Evolutionary conservation across 2,797 vertebrate species (phyloP), one percentile per base, ranked within the genome.

Genomic region (Lepilemur ruficaudatus): DNA sequence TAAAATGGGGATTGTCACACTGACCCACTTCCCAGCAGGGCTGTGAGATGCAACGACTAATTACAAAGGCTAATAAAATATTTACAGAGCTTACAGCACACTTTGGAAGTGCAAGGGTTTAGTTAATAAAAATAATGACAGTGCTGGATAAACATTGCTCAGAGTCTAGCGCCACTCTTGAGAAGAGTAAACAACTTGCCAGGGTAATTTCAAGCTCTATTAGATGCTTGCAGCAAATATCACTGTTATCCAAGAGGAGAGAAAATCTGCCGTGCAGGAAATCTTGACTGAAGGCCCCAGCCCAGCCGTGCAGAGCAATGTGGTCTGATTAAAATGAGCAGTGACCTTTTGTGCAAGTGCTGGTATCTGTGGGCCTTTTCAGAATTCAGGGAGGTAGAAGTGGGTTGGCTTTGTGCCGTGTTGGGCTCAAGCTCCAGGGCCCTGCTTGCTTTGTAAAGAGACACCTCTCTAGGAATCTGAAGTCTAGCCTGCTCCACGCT

Each of bases 31-130:
- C 95, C 91, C 96, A 82, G 80, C 50, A 59, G 86, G 48, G 28
- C 87, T 15, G 82, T 46, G 86, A 79, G 93, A 88, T 23, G 73
- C 59, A 83, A 63, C 8, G 12, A 88, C 97, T 97, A 97, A 97
- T 98, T 96, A 96, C 86, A 55, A 91, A 95, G 95, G 93, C 96
- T 97, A 90, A 97, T 97, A 96, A 96, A 98, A 97, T 96, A 98
- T 97, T 98, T 95, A 96, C 96, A 89, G 93, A 96, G 96, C 93
- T 73, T 69, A 28, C 43, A 22, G 48, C 91, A 79, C 96, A 81
- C 91, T 82, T 65, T 92, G 93, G 83, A 92, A 90, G 91, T n/a
- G 38, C 83, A 23, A 89, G 86, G 92, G 93, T 80, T 82, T n/a
- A 94, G 93, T 95, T 97, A 91, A 94, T 96, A 91, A 97, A 97